Conservation (phyloP, 2,797 vertebrate genomes). For the Simalia tracyae region DNA sequence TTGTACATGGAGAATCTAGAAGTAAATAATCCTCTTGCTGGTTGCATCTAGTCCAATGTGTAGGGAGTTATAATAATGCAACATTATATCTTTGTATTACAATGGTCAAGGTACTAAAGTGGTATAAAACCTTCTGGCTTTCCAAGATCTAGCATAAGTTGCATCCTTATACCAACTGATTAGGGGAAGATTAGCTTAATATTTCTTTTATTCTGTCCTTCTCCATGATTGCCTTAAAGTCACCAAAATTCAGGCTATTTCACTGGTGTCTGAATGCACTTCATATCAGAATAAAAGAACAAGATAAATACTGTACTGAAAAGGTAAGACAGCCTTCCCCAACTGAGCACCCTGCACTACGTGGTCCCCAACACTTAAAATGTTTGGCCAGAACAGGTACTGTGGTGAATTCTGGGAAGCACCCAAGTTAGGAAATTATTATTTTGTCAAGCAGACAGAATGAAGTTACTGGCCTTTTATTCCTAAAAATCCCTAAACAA, state of each 20-base stretch:
- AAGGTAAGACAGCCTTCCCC: not conserved
- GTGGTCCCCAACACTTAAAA: not conserved
- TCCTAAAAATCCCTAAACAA: conserved; percentile 1
- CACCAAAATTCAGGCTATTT: conserved; percentile 17
- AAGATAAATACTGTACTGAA: conserved; percentile 16
- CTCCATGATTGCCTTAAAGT: not conserved
- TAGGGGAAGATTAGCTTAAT: not conserved
- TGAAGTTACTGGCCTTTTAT: conserved; percentile 2
- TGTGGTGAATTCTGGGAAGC: not conserved
- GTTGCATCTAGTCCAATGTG: not conserved
- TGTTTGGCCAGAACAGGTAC: not conserved
- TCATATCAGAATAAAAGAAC: conserved; percentile 16
- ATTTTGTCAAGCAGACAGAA: conserved; percentile 25
- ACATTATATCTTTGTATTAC: not conserved
- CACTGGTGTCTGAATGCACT: conserved; percentile 29
- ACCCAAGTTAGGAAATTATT: not conserved
- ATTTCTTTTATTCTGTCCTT: not conserved
- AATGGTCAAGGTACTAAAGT: not conserved
- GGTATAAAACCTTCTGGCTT: not conserved
- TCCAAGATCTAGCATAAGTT: not conserved
- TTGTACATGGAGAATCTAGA: not conserved
- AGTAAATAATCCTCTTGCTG: not conserved
- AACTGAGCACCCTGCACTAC: not conserved
- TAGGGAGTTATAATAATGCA: not conserved
- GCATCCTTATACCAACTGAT: not conserved